Evolutionary conservation across 1,140 invertebrate species (phyloP).

Genomic region (Drosophila saltans): DNA sequence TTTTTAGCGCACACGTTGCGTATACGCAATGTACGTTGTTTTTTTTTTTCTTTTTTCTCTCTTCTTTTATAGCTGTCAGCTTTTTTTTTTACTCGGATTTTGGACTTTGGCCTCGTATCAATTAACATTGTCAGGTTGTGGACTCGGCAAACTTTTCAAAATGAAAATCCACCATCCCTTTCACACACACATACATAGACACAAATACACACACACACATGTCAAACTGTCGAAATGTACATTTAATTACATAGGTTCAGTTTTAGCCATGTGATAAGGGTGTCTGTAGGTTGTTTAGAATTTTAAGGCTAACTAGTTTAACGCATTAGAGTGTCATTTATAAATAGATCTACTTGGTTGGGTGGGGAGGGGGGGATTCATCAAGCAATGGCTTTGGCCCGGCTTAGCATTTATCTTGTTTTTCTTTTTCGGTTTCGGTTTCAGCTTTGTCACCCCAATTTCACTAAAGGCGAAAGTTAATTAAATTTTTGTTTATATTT

Average conservation of each 20-base stretch:
- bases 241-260: slow-evolving; percentile 63
- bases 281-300: slow-evolving; percentile 26
- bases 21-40: slow-evolving; percentile 58
- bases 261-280: slow-evolving; percentile 54
- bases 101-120: slow-evolving; percentile 56
- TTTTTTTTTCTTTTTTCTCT: slow-evolving; percentile 43
- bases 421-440: slow-evolving; percentile 14
- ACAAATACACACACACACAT: slow-evolving; percentile 11
- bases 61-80: slow-evolving; percentile 47
- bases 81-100: slow-evolving; percentile 48
- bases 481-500: slow-evolving; percentile 74
- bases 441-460: slow-evolving; percentile 9
- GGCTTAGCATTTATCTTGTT: slow-evolving; percentile 11
- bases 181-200: slow-evolving; percentile 12
- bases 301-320: slow-evolving; percentile 39
- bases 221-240: slow-evolving; percentile 61
- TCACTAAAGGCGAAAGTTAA: slow-evolving; percentile 56
- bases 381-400: background rate
- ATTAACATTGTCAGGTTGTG: slow-evolving; percentile 74
- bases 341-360: background rate
- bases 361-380: background rate
- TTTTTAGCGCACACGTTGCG: slow-evolving; percentile 48
- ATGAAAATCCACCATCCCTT: background rate
- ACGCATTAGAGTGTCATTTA: slow-evolving; percentile 18
- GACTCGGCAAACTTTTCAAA: slow-evolving; percentile 34